These are phyloP conservation scores for Pollenia labialis DNA, from an alignment of 2,888 invertebrate species.

Conservation along the genomic window DNA sequence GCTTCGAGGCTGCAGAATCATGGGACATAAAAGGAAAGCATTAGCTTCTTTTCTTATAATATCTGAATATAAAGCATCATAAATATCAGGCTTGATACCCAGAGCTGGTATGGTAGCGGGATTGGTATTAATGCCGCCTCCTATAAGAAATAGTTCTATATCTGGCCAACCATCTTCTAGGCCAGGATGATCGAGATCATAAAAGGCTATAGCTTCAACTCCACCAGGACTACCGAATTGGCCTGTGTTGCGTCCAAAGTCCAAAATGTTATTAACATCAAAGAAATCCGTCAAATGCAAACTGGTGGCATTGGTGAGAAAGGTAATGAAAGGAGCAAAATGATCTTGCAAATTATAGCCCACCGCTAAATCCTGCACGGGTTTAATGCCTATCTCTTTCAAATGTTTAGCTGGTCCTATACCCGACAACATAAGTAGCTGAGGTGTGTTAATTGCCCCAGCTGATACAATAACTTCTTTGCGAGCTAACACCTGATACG, in stretches of 20 bases:
- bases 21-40: slow-evolving; percentile 86
- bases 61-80: slow-evolving; percentile 83
- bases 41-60: slow-evolving; percentile 79
- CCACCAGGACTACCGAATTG: slow-evolving; percentile 84
- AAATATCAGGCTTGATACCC: slow-evolving; percentile 83
- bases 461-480: slow-evolving; percentile 90
- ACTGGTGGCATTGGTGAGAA: slow-evolving; percentile 84
- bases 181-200: slow-evolving; percentile 86
- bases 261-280: slow-evolving; percentile 36
- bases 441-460: slow-evolving; percentile 92
- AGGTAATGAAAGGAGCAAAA: slow-evolving; percentile 88
- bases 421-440: slow-evolving; percentile 92
- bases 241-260: slow-evolving; percentile 45
- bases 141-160: slow-evolving; percentile 88
- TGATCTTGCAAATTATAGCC: slow-evolving; percentile 88
- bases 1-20: slow-evolving; percentile 88
- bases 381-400: slow-evolving; percentile 85
- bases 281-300: slow-evolving; percentile 76
- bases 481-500: slow-evolving; percentile 85
- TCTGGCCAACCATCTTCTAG: slow-evolving; percentile 86
- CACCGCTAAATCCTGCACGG: slow-evolving; percentile 87
- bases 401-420: slow-evolving; percentile 87
- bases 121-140: slow-evolving; percentile 84
- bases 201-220: slow-evolving; percentile 87
- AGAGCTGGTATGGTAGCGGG: slow-evolving; percentile 80